Base-by-base conservation (phyloP, 2,888 invertebrate species). In the Cosmia trapezina region DNA sequence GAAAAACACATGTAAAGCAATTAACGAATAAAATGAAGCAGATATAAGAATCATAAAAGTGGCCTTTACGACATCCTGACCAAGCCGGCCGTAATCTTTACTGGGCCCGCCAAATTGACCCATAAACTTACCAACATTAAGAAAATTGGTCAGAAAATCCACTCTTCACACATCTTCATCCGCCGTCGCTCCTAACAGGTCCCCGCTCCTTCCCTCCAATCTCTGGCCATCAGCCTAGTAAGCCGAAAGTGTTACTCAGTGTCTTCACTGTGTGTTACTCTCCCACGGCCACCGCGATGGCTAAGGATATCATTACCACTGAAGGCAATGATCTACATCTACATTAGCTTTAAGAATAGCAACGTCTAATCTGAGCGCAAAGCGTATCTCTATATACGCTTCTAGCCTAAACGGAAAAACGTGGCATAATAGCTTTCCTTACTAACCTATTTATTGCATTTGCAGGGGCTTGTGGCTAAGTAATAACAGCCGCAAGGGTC, bases 31-130 rank as follows among this genome's bases (percentile, higher is more conserved):
- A 71, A 73, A 73, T 61, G n/a, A 57, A 51, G 43, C 33, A 70
- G 72, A 67, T 75, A 75, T 51, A 65, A 77, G 63, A 66, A 64
- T 61, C 53, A 70, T 72, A 75, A 85, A 74, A 66, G 22, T 14
- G n/a, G 41, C 37, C 8, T 72, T 65, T 62, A 68, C 66, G 68
- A 67, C 64, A 53, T 71, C 54, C 73, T 70, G 43, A 56, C 68
- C 68, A 73, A 76, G 65, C 70, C 71, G 61, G 64, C 68, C 65
- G 70, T 73, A 80, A 81, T 76, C 72, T 81, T 75, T 81, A 78
- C 69, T 73, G 63, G 61, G 22, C 61, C 71, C 70, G 63, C 76
- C 54, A 79, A 83, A 83, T 76, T 70, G 77, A 56, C 62, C 60
- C 60, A 79, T 81, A 83, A 87, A 83, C 53, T 70, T 41, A 59